Base-by-base conservation (phyloP, 2,888 invertebrate species). In the Cyclophora punctaria region DNA sequence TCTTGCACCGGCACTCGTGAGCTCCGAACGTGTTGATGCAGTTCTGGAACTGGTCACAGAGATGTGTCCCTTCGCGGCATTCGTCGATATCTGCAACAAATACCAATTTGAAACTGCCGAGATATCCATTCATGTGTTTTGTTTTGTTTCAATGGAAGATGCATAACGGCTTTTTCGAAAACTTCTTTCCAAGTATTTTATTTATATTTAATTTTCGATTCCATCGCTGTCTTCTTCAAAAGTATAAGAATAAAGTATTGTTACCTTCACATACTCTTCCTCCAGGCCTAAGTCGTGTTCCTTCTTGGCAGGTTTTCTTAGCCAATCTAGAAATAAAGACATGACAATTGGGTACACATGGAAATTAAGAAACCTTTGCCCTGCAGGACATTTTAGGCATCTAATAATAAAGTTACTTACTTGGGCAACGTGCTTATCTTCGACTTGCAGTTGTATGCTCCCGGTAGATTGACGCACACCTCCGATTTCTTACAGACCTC, bases 391-490 rank as follows among this genome's bases (percentile, higher is more conserved):
- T 20, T 20, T 1, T 2, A 20, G 20, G 20, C 20, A 1, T 20
- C 20, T 20, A 20, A 20, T 20, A 20, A 20, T 20, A 20, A n/a
- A 20, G 20, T 20, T 20, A 56, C 61, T 77, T 75, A 86, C 87
- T 82, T 84, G 2, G 88, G 88, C 37, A 87, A 59, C 0, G 85
- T 86, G 70, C 82, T 84, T 55, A 86, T 82, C 59, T 87, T 87
- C 0, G 86, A 96, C 46, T 92, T 91, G 73, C 96, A 96, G 47
- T 92, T 89, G 74, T 95, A 96, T 1, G 94, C 94, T n/a, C 98
- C 98, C 0, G 91, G 92, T 4, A 93, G 90, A 75, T 98, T 98
- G 51, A 93, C 89, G 73, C 98, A 98, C n/a, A 92, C 91, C 75
- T 98, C 96, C 5, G 90, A 91, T 1, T 89, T 82, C 3, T 90